Evolutionary conservation across 1,140 invertebrate species (phyloP).

Genomic region (Centruroides sculpturatus): DNA sequence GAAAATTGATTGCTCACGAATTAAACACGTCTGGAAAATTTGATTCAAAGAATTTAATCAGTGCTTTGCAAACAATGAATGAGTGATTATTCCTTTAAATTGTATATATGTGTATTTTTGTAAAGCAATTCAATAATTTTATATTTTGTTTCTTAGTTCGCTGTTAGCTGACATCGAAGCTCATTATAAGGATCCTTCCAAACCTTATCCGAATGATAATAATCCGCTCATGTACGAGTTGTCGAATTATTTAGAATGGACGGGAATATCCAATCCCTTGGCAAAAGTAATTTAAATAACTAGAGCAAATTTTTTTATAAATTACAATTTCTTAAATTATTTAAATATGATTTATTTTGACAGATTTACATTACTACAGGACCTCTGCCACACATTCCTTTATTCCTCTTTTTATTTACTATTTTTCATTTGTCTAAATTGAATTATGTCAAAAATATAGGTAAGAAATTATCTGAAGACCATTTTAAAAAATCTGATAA

Average conservation of each 20-base stretch:
- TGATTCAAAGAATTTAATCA: constrained; percentile 77
- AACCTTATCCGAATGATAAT: constrained; percentile 43
- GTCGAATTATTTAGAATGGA: constrained; percentile 63
- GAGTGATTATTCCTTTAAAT: constrained; percentile 42
- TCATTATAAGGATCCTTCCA: constrained; percentile 34
- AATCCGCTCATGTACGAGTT: constrained; percentile 52
- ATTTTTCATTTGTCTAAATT: constrained; percentile 60
- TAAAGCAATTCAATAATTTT: neutral
- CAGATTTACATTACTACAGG: constrained; percentile 67
- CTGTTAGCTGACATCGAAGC: constrained; percentile 36
- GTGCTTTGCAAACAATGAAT: constrained; percentile 65
- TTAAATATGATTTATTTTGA: constrained; percentile 9
- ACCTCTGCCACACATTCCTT: constrained; percentile 49
- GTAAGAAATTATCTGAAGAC: constrained; percentile 2
- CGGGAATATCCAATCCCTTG: constrained; percentile 71
- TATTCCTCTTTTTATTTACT: constrained; percentile 61
- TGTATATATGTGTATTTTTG: neutral
- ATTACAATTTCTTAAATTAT: neutral
- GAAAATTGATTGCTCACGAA: constrained; percentile 71
- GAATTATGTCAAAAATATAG: constrained; percentile 35
- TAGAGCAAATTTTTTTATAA: neutral
- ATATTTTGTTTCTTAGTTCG: constrained; percentile 38
- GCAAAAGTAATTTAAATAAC: constrained; percentile 31
- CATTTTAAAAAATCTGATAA: neutral
- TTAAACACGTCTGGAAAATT: constrained; percentile 82